Evolutionary conservation across 2,113 vertebrate species (phyloP), one percentile per base, ranked within the genome.

Genomic region (Leptocoma aspasia): DNA sequence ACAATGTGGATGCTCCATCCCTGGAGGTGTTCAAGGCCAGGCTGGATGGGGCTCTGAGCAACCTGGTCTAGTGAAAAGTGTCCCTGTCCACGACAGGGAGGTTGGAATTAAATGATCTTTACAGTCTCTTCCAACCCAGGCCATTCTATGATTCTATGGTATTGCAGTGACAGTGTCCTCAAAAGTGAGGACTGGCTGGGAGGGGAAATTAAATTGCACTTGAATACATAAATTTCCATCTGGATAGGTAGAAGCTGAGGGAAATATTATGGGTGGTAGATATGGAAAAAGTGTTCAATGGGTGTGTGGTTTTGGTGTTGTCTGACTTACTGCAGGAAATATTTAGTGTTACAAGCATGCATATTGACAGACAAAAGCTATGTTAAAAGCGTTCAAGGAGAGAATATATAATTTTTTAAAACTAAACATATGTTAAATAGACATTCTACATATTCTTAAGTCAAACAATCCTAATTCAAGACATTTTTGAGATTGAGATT

Each of bases 1-100:
- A 39, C 0, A 0, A 30, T n/a, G 23, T 30, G 16, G 28, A n/a
- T 73, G 9, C 21, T 64, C 52, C 52, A 20, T 27, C 12, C 5
- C 1, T 11, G 33, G 37, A 52, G 27, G 19, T 44, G 6, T 14
- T 73, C 52, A 33, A 50, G 31, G 7, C 11, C 50, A 50, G 15
- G 27, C 35, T 80, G 19, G 26, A 24, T 37, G 22, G 59, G 22
- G 15, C 22, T 44, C 44, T 52, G 59, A 65, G 50, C 11, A 65
- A 2, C 5, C 42, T 45, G 14, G 22, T 63, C 17, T 53, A 53
- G 17, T 37, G 14, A 17, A 27, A 72, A 16, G 22, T 44, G 27
- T 50, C 76, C 8, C 42, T 49, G 66, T 3, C 21, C 31, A 11
- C 50, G 22, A n/a, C 9, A 31, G 14, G 7, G 10, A 21, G 4